These are phyloP conservation scores for Solen grandis DNA, from an alignment of 1,140 invertebrate genomes.

Conservation along the genomic window DNA sequence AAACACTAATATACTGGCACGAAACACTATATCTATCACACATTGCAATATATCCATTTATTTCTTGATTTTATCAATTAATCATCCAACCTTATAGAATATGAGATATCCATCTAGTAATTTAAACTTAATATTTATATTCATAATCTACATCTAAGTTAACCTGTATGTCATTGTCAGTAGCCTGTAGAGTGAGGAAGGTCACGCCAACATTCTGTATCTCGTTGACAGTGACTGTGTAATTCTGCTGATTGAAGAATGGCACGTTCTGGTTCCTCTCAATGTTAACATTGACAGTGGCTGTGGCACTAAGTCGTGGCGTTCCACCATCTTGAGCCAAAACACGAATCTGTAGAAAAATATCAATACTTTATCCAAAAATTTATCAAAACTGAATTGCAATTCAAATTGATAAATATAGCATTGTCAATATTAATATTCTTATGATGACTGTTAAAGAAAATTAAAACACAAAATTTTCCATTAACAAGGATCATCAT, in stretches of 20 bases:
- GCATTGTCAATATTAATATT: neutral
- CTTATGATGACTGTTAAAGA: neutral
- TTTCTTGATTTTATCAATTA: no score
- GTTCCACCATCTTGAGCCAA: slow-evolving; percentile 72
- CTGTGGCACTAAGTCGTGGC: slow-evolving; percentile 57
- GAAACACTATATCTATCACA: no score
- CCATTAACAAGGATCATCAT: no score
- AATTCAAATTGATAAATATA: neutral
- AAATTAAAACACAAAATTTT: no score
- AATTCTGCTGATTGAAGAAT: slow-evolving; percentile 57
- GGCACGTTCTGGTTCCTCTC: slow-evolving; percentile 70
- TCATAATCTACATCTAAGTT: no score
- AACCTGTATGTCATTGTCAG: slow-evolving; percentile 57
- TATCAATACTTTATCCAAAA: slow-evolving; percentile 11
- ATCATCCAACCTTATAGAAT: no score
- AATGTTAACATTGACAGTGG: slow-evolving; percentile 67
- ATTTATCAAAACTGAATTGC: slow-evolving; percentile 2
- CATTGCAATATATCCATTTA: no score
- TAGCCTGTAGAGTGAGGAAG: slow-evolving; percentile 47
- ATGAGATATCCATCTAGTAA: no score
- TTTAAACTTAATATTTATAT: no score
- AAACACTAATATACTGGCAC: no score
- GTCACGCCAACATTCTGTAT: slow-evolving; percentile 39
- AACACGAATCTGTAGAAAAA: slow-evolving; percentile 68
- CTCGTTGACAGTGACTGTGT: slow-evolving; percentile 77